These are phyloP conservation scores for Drosophila orosa DNA, from an alignment of 1,140 invertebrate genomes.

Conservation along the genomic window DNA sequence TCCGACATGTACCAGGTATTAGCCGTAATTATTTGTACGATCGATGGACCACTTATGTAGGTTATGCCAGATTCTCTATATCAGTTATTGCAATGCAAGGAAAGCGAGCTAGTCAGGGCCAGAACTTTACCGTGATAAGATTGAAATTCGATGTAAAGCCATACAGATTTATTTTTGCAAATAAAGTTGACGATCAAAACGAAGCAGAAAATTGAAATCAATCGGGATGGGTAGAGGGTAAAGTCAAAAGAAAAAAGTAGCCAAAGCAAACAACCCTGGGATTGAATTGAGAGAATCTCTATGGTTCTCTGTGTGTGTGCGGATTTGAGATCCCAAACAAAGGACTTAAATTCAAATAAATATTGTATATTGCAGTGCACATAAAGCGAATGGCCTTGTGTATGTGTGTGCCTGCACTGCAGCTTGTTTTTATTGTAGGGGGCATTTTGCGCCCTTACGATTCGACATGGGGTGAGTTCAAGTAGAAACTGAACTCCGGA, in stretches of 20 bases:
- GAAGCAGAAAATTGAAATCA: constrained; percentile 26
- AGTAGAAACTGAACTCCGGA: constrained; percentile 48
- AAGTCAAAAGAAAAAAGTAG: constrained; percentile 65
- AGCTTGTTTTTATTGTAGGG: constrained; percentile 78
- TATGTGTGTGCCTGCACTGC: constrained; percentile 50
- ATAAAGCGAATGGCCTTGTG: constrained; percentile 69
- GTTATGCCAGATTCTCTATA: constrained; percentile 49
- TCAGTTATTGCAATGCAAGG: constrained; percentile 73
- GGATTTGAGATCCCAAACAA: constrained; percentile 79
- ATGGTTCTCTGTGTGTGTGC: constrained; percentile 47
- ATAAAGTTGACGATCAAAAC: constrained; percentile 75
- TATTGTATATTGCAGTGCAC: constrained; percentile 81
- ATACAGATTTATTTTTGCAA: constrained; percentile 66
- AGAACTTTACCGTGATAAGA: constrained; percentile 67
- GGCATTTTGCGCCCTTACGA: constrained; percentile 78
- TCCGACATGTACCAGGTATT: constrained; percentile 39
- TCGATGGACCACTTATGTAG: constrained; percentile 34
- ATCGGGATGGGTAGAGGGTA: constrained; percentile 10
- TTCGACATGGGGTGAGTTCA: constrained; percentile 83
- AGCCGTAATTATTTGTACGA: constrained; percentile 37
- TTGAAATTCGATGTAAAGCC: constrained; percentile 70
- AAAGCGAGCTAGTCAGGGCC: constrained; percentile 77
- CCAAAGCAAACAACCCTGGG: constrained; percentile 75
- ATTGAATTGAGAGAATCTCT: constrained; percentile 15
- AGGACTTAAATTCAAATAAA: constrained; percentile 83